These are phyloP conservation scores for Eristalis pertinax DNA, from an alignment of 2,888 invertebrate species.

Conservation along the genomic window DNA sequence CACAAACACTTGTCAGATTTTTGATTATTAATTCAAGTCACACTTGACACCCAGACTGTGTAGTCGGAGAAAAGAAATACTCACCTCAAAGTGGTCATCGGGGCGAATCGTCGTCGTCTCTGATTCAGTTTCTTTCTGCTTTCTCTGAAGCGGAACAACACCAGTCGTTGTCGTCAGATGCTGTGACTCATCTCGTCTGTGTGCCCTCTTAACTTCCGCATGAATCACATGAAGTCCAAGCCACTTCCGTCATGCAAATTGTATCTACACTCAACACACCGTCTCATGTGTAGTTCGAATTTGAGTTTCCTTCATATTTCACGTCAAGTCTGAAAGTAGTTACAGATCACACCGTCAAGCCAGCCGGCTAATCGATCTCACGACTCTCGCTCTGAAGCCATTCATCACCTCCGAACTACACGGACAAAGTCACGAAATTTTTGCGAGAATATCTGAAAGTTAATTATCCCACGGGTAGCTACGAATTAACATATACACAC, in stretches of 20 bases:
- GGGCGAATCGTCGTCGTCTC: neutral
- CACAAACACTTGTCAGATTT: too few species aligned
- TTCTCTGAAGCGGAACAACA: neutral
- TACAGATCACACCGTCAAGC: constrained; percentile 11
- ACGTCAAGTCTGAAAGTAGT: neutral
- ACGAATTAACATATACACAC: neutral
- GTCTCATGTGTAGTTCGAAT: neutral
- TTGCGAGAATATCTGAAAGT: constrained; percentile 19
- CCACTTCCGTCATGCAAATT: neutral
- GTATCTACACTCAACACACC: neutral
- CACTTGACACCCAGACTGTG: too few species aligned
- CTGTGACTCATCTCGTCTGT: neutral
- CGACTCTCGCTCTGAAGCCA: neutral
- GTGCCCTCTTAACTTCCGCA: neutral
- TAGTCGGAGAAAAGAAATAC: neutral
- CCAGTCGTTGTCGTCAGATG: neutral
- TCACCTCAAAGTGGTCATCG: neutral
- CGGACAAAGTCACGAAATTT: constrained; percentile 15
- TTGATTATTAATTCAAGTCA: too few species aligned
- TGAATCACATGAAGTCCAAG: neutral
- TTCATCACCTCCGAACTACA: neutral
- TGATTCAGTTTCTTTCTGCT: neutral
- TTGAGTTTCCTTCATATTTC: neutral
- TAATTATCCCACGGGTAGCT: constrained; percentile 34
- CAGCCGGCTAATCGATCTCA: constrained; percentile 6